Base-by-base conservation (phyloP, 2,888 invertebrate genomes). In the Atrina japonica region DNA sequence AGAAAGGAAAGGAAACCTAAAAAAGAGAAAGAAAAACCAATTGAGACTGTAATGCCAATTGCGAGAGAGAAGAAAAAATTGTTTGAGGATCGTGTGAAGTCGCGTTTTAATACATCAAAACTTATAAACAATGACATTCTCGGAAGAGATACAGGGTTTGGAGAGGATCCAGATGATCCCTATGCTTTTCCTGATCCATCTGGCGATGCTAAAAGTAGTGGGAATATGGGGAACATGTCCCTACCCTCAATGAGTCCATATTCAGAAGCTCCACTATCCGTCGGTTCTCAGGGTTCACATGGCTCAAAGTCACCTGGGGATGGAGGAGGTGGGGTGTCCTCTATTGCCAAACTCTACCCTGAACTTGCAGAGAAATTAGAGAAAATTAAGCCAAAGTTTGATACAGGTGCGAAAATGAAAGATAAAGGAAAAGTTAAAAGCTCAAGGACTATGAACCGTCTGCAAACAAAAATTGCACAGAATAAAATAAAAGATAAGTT, bases 401-500 rank as follows among this genome's bases (percentile, higher is more conserved):
- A 86, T 49, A 70, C 82, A 21, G 76, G 75, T 64, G 64, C 67
- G 9, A 64, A 78, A 50, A 50, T 29, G 23, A 82, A 83, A 65
- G 75, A 76, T 2, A 83, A 82, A 73, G 82, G 84, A 30, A 81
- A 83, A 66, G 80, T 75, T 45, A 78, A 81, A 55, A 87, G 84
- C 72, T 90, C 90, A n/a, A 82, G 89, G 60, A 90, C 90, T 40
- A 88, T 90, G 88, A 90, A 90, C 75, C 86, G 88, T 67, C 77
- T 91, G 53, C 90, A 91, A 77, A 89, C 88, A 41, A 90, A 89
- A 83, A 90, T 91, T 74, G 90, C 90, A 70, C 90, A 90, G 76
- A 91, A 90, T 75, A 89, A 87, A 77, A 88, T 91, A 27, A 88
- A 90, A 72, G 90, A 90, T 75, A 91, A 91, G 70, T 76, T 89